Conservation (phyloP, 2,888 invertebrate species). For the Leistus spinibarbis region DNA sequence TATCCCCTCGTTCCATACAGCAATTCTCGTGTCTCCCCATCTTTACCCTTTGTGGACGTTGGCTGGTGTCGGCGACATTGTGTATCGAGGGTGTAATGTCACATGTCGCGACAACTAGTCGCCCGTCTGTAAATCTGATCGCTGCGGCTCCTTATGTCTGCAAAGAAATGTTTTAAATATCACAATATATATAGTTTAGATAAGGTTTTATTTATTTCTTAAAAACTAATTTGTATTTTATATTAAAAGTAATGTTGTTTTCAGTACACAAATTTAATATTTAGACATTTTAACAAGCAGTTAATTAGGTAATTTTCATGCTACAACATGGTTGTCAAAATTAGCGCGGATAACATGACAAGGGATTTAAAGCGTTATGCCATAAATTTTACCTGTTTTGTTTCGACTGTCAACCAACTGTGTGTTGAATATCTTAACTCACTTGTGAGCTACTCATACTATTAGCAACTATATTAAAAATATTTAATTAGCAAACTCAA, state of each 20-base stretch:
- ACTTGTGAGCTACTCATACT: too few species aligned
- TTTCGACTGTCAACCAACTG: not conserved
- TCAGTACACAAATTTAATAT: not conserved
- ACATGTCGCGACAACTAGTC: not conserved
- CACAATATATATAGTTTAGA: not conserved
- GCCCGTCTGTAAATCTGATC: not conserved
- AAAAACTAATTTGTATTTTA: not conserved
- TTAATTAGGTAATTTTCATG: not conserved
- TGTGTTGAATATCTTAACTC: too few species aligned
- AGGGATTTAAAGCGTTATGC: not conserved
- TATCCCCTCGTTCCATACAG: not conserved
- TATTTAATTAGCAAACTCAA: too few species aligned
- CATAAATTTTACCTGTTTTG: not conserved
- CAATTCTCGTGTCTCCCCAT: not conserved
- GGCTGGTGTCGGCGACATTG: not conserved
- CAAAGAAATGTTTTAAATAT: not conserved
- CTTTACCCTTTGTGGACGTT: not conserved
- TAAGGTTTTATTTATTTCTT: not conserved
- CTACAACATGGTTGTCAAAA: conserved; percentile 3
- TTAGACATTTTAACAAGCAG: not conserved
- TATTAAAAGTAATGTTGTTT: not conserved
- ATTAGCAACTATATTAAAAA: too few species aligned
- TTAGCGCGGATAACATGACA: conserved; percentile 6
- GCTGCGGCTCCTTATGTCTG: not conserved
- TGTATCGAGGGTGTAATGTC: conserved; percentile 7